phyloP scores from a whole-genome alignment of 2,888 invertebrate species.

The Asteroscopus sphinx region DNA sequence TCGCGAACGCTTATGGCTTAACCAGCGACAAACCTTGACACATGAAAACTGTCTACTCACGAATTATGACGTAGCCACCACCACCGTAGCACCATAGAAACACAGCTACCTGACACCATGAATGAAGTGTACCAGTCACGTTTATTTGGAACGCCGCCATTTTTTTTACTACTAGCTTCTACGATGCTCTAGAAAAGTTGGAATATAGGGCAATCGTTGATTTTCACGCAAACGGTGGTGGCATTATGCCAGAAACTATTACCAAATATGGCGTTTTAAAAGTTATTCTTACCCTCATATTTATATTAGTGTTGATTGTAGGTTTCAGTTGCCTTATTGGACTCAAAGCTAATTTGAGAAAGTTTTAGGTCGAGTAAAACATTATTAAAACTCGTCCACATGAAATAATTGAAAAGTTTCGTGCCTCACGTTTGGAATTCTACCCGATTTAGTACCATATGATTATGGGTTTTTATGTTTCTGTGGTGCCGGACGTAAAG shows the following conservation, averaged over 20 bases:
- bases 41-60: slow-evolving; percentile 54
- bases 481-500: too few relatives aligned
- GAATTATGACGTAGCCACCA: slow-evolving; percentile 50
- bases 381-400: too few relatives aligned
- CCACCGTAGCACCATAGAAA: slow-evolving; percentile 12
- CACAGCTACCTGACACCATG: slow-evolving; percentile 34
- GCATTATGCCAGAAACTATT: slow-evolving; percentile 11
- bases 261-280: slow-evolving; percentile 13
- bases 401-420: too few relatives aligned
- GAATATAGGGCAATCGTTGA: slow-evolving; percentile 32
- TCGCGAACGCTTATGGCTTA: slow-evolving; percentile 37
- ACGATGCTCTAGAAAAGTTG: slow-evolving; percentile 2
- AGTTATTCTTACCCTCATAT: slow-evolving; percentile 7
- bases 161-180: not conserved
- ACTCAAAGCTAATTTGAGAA: too few relatives aligned
- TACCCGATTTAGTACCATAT: too few relatives aligned
- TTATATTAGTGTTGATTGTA: slow-evolving; percentile 22
- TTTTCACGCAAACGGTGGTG: slow-evolving; percentile 36
- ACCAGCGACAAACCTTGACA: slow-evolving; percentile 54
- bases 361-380: too few relatives aligned
- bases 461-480: too few relatives aligned
- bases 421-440: too few relatives aligned
- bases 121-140: slow-evolving; percentile 48
- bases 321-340: not conserved
- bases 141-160: slow-evolving; percentile 33